Base-by-base conservation (phyloP, 2,113 vertebrate genomes). In the Clarias batrachus region DNA sequence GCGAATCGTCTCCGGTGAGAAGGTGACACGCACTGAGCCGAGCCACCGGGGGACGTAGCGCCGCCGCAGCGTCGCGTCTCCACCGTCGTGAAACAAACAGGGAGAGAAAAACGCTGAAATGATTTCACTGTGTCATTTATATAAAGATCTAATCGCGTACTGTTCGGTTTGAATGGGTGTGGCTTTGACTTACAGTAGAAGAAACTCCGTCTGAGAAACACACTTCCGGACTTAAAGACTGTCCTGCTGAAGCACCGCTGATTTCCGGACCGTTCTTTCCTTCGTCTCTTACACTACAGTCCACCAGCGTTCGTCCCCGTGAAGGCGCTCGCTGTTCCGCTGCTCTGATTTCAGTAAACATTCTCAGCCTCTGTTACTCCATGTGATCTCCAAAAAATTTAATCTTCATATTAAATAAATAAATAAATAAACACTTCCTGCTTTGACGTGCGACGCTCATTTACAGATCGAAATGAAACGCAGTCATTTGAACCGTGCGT, bases 311-410 rank as follows among this genome's bases (percentile, higher is more conserved):
- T 23, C 4, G 37, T 74, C 68, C 68, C 33, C 6, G 2, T 37
- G 27, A 80, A 2, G 7, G 14, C 17, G 33, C 59, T 81, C 12
- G 11, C 9, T 63, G 27, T 63, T 41, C 19, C 41, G 17, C 16
- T 4, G 27, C 52, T 59, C 48, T 71, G 62, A 80, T 71, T 86
- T 68, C 33, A 63, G 85, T 73, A 63, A 81, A 73, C 66, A 86
- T 66, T 86, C 52, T 62, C 23, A 9, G 25, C n/a, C 70, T 56
- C 33, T 4, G 62, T 66, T 60, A 60, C 81, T 80, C 85, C 37
- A 23, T 86, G 77, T 41, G 52, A 86, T 81, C 85, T 86, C 37
- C 54, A 60, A 33, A 54, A 85, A 85, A n/a, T n/a, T n/a, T n/a
- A 65, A 14, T 9, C 33, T 48, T 62, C 8, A 59, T 23, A 74